These are phyloP conservation scores for Lytechinus variegatus DNA, from an alignment of 35 echinoderm and acorn worm species.

Conservation along the genomic window DNA sequence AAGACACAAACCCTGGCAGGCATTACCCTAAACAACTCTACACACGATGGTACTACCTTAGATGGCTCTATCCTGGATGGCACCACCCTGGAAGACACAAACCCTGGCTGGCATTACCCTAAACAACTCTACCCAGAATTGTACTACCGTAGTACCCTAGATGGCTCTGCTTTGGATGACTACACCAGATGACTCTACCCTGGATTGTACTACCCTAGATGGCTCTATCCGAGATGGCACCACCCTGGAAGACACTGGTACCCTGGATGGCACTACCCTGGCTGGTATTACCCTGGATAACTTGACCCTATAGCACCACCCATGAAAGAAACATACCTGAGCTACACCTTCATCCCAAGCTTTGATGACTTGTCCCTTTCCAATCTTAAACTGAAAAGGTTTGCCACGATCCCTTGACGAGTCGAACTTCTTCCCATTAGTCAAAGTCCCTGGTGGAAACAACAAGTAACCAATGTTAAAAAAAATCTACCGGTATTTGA, in stretches of 20 bases:
- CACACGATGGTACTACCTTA: neutral
- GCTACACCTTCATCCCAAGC: constrained; percentile 98
- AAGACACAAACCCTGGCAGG: neutral
- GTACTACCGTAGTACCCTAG: neutral
- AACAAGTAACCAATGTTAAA: neutral
- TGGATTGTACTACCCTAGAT: neutral
- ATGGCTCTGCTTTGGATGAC: neutral
- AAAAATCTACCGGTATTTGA: too few species aligned
- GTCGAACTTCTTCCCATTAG: constrained; percentile 98
- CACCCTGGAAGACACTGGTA: neutral
- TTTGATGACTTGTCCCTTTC: constrained; percentile 85
- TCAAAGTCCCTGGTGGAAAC: constrained; percentile 73
- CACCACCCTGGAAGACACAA: neutral
- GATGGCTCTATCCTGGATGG: neutral
- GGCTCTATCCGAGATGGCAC: neutral
- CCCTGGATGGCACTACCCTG: neutral
- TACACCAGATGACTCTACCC: neutral
- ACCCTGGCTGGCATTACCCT: neutral
- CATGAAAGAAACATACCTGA: constrained; percentile 45
- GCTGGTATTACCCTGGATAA: neutral
- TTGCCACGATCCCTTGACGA: constrained; percentile 79
- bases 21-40: neutral
- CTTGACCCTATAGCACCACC: neutral
- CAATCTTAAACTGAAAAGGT: constrained; percentile 86
- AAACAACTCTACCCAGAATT: neutral